Evolutionary conservation across 2,113 vertebrate genomes (phyloP).

Genomic region (Peromyscus leucopus): DNA sequence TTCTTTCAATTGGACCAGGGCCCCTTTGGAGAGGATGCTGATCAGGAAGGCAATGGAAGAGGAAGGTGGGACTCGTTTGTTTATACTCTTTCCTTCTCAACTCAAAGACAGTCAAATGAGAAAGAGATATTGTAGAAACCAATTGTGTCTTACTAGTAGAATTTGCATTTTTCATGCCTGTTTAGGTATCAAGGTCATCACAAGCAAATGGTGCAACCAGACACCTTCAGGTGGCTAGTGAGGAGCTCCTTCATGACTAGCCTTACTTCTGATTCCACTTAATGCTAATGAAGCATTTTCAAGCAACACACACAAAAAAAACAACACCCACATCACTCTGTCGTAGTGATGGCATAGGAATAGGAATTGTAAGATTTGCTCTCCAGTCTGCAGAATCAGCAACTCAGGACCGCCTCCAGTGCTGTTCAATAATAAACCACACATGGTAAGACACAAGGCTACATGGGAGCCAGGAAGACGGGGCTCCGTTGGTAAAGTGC

Average conservation of each 20-base stretch:
- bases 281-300: not conserved
- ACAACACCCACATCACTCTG: not conserved
- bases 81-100: not conserved
- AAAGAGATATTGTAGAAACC: not conserved
- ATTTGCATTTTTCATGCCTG: slow-evolving; percentile 70
- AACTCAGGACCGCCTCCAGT: not conserved
- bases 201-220: slow-evolving; percentile 51
- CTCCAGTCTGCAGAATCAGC: not conserved
- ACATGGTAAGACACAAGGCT: not conserved
- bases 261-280: not conserved
- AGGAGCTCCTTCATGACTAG: not conserved
- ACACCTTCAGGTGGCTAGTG: not conserved
- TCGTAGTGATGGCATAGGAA: not conserved
- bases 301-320: not conserved
- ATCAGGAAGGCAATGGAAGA: not conserved
- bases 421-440: not conserved
- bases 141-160: slow-evolving; percentile 39
- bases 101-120: slow-evolving; percentile 71
- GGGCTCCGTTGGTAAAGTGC: not conserved
- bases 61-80: not conserved
- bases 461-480: not conserved
- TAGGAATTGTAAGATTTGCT: accelerated
- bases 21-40: accelerated
- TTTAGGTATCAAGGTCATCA: not conserved
- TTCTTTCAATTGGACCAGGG: not conserved